Evolutionary conservation across 2,888 invertebrate genomes (phyloP), one percentile per base, ranked within the genome.

Genomic region (Byasa hedistus): DNA sequence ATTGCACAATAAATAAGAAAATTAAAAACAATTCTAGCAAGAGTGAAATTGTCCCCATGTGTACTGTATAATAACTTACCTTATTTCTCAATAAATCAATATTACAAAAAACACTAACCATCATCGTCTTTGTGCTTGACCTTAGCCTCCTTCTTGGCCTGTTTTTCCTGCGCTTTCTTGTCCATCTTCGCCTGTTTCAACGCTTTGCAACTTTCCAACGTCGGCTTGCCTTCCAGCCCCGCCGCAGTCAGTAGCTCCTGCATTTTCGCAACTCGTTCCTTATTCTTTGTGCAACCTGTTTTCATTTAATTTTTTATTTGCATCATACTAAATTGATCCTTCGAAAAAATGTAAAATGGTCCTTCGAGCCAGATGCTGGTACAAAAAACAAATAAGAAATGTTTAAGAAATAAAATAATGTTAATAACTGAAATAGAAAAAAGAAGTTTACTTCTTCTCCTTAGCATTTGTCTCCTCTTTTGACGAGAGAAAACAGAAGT

Each of bases 221-320:
- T 87, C 32, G 92, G 92, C 71, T 89, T 90, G n/a, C 92, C 92
- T n/a, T 91, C 89, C 2, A 92, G 73, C 0, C 92, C 92, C 19
- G 91, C 91, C 8, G 81, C 81, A 0, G 77, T 76, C 2, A 92
- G 76, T 0, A 92, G 74, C 19, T 89, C 90, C 69, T 87, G 65
- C 88, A 92, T 91, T 72, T 90, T 90, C 62, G 82, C 85, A 3
- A 91, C 92, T 17, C 92, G 87, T 70, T 92, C 92, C 69, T 92
- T 92, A 75, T 92, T 92, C 72, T 92, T 92, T 71, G 90, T 92
- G 76, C 92, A 92, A 65, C 91, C 92, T 92, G 77, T 1, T 66
- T 54, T 22, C n/a, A 48, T n/a, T 7, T 48, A 1, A 2, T n/a
- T 48, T 48, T 48, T 48, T 12, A 39, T n/a, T 48, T 3, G n/a